These are phyloP conservation scores for Hydrotaea diabolus DNA, from an alignment of 2,888 invertebrate genomes.

Conservation along the genomic window DNA sequence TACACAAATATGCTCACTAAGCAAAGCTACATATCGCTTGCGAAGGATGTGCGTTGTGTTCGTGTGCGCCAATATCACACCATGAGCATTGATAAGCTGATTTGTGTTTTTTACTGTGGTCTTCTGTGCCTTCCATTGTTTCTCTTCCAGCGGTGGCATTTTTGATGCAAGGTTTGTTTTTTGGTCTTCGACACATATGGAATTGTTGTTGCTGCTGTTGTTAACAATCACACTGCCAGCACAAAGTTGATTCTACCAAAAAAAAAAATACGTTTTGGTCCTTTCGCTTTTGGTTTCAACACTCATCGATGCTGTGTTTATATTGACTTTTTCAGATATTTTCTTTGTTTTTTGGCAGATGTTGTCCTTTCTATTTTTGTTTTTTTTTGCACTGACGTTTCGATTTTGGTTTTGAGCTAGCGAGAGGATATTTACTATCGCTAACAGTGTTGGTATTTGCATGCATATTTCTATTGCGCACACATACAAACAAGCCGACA, in stretches of 20 bases:
- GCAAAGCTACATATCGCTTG: too few species aligned
- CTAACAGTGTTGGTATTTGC: not conserved
- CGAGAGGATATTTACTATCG: not conserved
- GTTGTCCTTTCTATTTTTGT: not conserved
- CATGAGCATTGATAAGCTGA: not conserved
- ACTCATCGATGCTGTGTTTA: not conserved
- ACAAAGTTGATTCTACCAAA: not conserved
- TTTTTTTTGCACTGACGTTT: not conserved
- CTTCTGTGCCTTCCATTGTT: not conserved
- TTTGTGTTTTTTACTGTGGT: not conserved
- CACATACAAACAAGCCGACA: not conserved
- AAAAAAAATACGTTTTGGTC: constrained; percentile 4
- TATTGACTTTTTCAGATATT: constrained; percentile 11
- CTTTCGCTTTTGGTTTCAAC: not conserved
- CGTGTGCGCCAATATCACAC: not conserved
- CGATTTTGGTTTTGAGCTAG: not conserved
- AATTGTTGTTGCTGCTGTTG: not conserved
- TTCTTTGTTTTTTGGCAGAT: constrained; percentile 1
- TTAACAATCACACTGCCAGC: not conserved
- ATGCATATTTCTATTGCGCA: not conserved
- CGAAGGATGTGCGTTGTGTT: too few species aligned
- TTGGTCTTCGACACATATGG: not conserved
- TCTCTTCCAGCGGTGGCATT: not conserved
- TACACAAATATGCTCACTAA: too few species aligned
- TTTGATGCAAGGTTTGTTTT: constrained; percentile 15